These are phyloP conservation scores for Thamnaconus septentrionalis DNA, from an alignment of 2,113 vertebrate genomes.

Conservation along the genomic window DNA sequence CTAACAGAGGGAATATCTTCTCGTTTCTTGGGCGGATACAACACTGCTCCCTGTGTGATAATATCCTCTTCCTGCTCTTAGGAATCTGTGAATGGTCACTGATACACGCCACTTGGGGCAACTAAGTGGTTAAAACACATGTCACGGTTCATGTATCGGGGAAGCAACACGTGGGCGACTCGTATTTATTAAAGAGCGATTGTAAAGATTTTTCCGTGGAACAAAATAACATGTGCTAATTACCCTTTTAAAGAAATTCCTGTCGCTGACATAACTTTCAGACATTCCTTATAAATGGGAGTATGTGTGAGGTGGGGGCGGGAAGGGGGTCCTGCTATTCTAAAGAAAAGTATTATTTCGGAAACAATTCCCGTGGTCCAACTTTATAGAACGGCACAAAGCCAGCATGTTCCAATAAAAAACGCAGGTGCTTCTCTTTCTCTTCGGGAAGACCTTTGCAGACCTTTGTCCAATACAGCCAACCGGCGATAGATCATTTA, in stretches of 20 bases:
- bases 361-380: conserved; percentile 62
- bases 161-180: background rate
- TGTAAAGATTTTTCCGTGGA: conserved; percentile 40
- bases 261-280: conserved; percentile 59
- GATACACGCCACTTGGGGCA: background rate
- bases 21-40: too few species aligned
- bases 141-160: conserved; percentile 18
- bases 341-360: conserved; percentile 55
- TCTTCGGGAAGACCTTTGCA: conserved; percentile 61
- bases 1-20: too few species aligned
- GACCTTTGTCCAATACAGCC: conserved; percentile 56
- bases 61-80: background rate
- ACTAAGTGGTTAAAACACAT: conserved; percentile 17
- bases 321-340: conserved; percentile 50
- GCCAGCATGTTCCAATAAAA: conserved; percentile 63
- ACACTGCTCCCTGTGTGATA: too few species aligned
- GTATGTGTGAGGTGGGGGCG: conserved; percentile 43
- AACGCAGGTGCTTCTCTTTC: conserved; percentile 67
- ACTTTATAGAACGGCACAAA: conserved; percentile 67
- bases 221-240: conserved; percentile 50
- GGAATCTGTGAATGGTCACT: conserved; percentile 14
- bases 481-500: conserved; percentile 45
- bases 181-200: conserved; percentile 20
- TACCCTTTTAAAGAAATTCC: conserved; percentile 43
- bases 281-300: conserved; percentile 41